Conservation (phyloP, 2,113 vertebrate genomes). For the Rhagologus leucostigma region DNA sequence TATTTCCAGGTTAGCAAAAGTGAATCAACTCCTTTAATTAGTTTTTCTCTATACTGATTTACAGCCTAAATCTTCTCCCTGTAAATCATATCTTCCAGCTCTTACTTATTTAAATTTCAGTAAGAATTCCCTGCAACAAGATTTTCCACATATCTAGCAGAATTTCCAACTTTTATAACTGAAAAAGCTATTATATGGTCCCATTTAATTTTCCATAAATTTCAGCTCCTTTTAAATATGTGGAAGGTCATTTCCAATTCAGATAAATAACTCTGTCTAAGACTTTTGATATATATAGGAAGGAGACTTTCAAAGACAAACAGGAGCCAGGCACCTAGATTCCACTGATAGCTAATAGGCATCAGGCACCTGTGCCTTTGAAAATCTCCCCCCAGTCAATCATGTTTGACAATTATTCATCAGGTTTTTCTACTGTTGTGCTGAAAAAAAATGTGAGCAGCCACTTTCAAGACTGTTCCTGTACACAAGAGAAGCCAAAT, state of each 20-base stretch:
- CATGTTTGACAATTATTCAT: neutral
- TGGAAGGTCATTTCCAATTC: neutral
- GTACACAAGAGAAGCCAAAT: slow-evolving; percentile 38
- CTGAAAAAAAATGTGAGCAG: slow-evolving; percentile 16
- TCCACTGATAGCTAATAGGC: neutral
- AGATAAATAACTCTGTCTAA: neutral
- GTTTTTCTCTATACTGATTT: neutral
- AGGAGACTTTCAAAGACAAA: slow-evolving; percentile 28
- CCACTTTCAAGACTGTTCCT: slow-evolving; percentile 37
- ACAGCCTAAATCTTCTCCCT: neutral
- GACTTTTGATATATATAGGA: neutral
- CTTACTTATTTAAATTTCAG: neutral
- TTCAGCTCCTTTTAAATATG: neutral
- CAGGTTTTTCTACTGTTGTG: slow-evolving; percentile 5
- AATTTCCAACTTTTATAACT: neutral
- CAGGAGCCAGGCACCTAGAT: neutral
- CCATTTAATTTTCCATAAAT: neutral
- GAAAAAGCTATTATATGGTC: neutral
- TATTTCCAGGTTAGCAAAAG: neutral
- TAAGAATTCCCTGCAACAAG: neutral
- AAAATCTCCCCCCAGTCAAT: slow-evolving; percentile 36
- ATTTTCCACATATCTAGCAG: neutral
- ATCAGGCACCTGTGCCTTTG: slow-evolving; percentile 17
- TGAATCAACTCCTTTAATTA: neutral
- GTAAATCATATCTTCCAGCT: neutral